These are phyloP conservation scores for Lateolabrax maculatus DNA, from an alignment of 2,797 vertebrate species.

Conservation along the genomic window DNA sequence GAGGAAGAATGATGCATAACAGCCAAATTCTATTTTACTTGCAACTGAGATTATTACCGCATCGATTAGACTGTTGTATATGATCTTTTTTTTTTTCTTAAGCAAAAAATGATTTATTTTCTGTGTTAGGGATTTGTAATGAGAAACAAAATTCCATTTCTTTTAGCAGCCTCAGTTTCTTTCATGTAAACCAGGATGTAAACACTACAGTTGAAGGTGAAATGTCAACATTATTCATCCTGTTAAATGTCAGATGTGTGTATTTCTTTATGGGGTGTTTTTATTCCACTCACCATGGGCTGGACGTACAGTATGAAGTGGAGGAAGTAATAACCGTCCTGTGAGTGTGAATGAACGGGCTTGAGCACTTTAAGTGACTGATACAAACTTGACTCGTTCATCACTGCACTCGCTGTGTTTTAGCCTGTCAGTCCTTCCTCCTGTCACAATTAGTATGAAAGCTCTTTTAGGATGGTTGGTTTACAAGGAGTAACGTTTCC, in stretches of 20 bases:
- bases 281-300: conserved; percentile 4
- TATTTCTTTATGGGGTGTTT: conserved; percentile 40
- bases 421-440: conserved; percentile 35
- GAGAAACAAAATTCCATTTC: conserved; percentile 16
- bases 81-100: conserved; percentile 3
- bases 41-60: conserved; percentile 43
- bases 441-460: conserved; percentile 18
- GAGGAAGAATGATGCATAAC: conserved; percentile 18
- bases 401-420: conserved; percentile 39
- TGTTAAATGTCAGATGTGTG: conserved; percentile 33
- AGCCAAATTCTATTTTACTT: conserved; percentile 32
- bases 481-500: not conserved
- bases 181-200: conserved; percentile 15
- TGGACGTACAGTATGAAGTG: conserved; percentile 24
- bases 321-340: conserved; percentile 24
- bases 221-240: conserved; percentile 35
- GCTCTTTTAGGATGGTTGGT: conserved; percentile 12
- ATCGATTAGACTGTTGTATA: conserved; percentile 9
- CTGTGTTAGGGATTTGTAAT: conserved; percentile 34
- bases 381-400: conserved; percentile 30
- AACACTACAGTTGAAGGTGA: conserved; percentile 38
- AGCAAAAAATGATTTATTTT: conserved; percentile 21
- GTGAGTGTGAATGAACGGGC: conserved; percentile 20
- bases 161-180: conserved; percentile 4
- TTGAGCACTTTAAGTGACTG: conserved; percentile 57